Base-by-base conservation (phyloP, 1,140 invertebrate genomes). In the Adoxophyes honmai region DNA sequence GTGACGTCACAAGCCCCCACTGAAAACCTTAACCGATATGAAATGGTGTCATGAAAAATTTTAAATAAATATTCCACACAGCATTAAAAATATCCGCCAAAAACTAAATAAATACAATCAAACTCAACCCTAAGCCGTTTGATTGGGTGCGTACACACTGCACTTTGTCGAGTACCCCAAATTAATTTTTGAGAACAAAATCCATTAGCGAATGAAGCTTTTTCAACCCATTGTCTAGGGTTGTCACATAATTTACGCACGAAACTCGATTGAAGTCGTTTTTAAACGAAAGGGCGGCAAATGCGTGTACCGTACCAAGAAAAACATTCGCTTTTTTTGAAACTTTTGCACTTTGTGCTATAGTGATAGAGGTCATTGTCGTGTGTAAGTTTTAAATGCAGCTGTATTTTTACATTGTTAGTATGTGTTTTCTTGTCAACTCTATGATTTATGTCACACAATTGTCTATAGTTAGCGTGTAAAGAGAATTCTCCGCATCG, bases 131-230 rank as follows among this genome's bases (percentile, higher is more conserved):
- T 78, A 65, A 7, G 14, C n/a, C 51, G 44, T 60, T 62, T 81
- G 62, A 78, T 85, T 84, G 83, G 78, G 81, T 85, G 78, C 68
- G 69, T 79, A 82, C 81, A 81, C 75, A 72, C 64, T 64, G 58
- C 65, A 76, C 68, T 79, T 70, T 70, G 72, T 83, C 68, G 67
- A 79, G 73, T 81, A 87, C 79, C 80, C 79, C 73, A 81, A 86
- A 86, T 86, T 85, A 84, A 86, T 82, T 80, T 85, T 85, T 84
- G 73, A 85, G 74, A 88, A 86, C 84, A 84, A 81, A 79, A 85
- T 86, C 77, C 78, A 88, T 88, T 86, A 88, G 82, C 78, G 77
- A 80, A 82, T 85, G 66, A 78, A 75, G 68, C 61, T 80, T 86
- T 82, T 82, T 78, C 70, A 70, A 60, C 44, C 52, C 70, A 78